These are phyloP conservation scores for Corapipo altera DNA, from an alignment of 2,113 vertebrate genomes.

Conservation along the genomic window DNA sequence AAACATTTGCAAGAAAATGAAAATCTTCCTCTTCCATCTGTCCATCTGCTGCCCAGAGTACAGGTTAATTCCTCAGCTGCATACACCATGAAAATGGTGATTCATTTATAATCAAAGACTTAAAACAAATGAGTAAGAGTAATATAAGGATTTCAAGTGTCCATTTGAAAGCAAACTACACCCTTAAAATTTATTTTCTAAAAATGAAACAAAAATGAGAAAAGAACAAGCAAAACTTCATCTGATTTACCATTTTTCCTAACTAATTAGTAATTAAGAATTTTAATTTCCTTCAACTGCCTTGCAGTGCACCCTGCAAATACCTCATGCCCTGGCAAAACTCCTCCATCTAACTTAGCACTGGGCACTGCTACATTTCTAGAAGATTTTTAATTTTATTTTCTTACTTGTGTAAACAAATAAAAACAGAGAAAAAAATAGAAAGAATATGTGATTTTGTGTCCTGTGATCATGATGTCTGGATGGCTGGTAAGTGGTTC, in stretches of 20 bases:
- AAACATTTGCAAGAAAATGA: not conserved
- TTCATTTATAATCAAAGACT: not conserved
- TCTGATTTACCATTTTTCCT: not conserved
- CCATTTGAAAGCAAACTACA: not conserved
- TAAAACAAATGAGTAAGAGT: not conserved
- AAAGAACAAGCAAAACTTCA: not conserved
- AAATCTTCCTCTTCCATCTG: not conserved
- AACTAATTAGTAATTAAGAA: not conserved
- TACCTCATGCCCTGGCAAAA: not conserved
- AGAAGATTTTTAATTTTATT: not conserved
- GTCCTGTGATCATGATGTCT: not conserved
- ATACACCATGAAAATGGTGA: not conserved
- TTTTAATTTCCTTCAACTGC: not conserved
- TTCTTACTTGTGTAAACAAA: not conserved
- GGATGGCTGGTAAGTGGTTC: not conserved
- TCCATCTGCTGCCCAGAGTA: not conserved
- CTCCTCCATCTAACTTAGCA: not conserved
- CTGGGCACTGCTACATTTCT: not conserved
- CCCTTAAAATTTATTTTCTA: not conserved
- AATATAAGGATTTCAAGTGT: not conserved
- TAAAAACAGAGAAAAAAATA: not conserved
- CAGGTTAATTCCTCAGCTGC: not conserved
- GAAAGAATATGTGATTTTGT: not conserved
- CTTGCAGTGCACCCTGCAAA: not conserved
- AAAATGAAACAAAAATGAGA: not conserved